Conservation (phyloP, 92 coral and sea anemone genomes). For the Paramuricea clavata region DNA sequence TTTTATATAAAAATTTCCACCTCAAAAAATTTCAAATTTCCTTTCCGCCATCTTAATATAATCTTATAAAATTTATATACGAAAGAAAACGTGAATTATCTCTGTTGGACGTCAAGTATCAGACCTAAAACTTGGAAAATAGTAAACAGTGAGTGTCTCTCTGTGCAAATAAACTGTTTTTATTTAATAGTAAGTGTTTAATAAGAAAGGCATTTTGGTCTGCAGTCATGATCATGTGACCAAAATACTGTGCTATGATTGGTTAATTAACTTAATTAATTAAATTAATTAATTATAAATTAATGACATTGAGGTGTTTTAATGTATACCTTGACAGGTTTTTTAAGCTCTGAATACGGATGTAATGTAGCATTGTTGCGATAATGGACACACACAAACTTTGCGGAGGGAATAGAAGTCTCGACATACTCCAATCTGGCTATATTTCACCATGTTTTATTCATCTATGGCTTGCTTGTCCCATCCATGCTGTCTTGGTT, state of each 20-base stretch:
- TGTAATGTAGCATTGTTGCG: not conserved
- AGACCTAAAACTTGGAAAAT: not conserved
- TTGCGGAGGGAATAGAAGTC: slow-evolving; percentile 21
- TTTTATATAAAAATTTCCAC: not conserved
- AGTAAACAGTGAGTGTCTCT: not conserved
- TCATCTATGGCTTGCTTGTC: slow-evolving; percentile 75
- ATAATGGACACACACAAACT: not conserved
- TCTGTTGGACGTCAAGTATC: not conserved
- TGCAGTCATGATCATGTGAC: too few species aligned
- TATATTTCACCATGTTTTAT: slow-evolving; percentile 87
- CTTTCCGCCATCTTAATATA: not conserved
- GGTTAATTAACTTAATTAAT: too few species aligned
- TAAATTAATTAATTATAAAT: too few species aligned
- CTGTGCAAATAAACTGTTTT: not conserved
- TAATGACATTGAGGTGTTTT: too few species aligned
- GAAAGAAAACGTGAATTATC: not conserved
- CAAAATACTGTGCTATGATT: too few species aligned
- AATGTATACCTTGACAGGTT: too few species aligned
- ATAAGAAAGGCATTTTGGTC: too few species aligned
- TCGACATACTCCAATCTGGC: not conserved
- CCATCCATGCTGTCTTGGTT: slow-evolving; percentile 74
- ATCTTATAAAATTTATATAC: not conserved
- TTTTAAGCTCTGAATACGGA: too few species aligned
- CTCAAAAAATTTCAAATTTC: not conserved
- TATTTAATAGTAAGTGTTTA: too few species aligned